These are phyloP conservation scores for Campoletis raptor DNA, from an alignment of 2,888 invertebrate species.

Conservation along the genomic window DNA sequence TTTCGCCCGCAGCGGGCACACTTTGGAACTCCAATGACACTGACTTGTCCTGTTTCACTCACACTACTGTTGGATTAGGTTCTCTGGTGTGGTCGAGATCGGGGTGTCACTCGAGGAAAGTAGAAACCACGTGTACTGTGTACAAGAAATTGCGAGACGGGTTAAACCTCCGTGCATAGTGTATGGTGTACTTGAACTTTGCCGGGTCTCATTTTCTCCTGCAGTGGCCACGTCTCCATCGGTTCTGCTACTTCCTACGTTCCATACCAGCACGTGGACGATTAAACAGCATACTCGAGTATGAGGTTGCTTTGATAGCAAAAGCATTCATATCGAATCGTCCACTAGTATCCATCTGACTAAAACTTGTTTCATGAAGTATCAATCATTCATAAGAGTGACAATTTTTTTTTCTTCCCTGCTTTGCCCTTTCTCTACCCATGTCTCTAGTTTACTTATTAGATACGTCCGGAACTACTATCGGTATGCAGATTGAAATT, in stretches of 20 bases:
- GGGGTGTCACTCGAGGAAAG: slow-evolving; percentile 49
- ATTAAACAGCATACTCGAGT: slow-evolving; percentile 40
- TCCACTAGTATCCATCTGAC: background rate
- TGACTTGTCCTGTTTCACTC: slow-evolving; percentile 39
- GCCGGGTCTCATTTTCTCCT: slow-evolving; percentile 31
- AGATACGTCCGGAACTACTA: background rate
- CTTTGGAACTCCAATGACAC: slow-evolving; percentile 51
- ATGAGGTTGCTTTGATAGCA: slow-evolving; percentile 11
- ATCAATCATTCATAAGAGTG: background rate
- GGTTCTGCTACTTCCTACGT: background rate
- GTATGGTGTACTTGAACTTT: slow-evolving; percentile 37
- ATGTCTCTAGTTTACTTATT: background rate
- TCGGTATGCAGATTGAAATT: background rate
- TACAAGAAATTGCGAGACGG: slow-evolving; percentile 37
- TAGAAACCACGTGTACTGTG: slow-evolving; percentile 24
- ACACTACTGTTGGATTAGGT: slow-evolving; percentile 22
- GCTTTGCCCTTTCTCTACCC: background rate
- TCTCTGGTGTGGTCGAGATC: slow-evolving; percentile 37
- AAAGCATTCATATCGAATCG: slow-evolving; percentile 6
- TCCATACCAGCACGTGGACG: background rate
- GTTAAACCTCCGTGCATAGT: slow-evolving; percentile 20
- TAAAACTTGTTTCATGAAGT: background rate
- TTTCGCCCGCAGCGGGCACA: slow-evolving; percentile 63
- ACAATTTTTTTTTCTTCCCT: background rate
- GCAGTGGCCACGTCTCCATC: slow-evolving; percentile 12